Evolutionary conservation across 1,140 invertebrate genomes (phyloP).

Genomic region (Scaptomyza graminum): DNA sequence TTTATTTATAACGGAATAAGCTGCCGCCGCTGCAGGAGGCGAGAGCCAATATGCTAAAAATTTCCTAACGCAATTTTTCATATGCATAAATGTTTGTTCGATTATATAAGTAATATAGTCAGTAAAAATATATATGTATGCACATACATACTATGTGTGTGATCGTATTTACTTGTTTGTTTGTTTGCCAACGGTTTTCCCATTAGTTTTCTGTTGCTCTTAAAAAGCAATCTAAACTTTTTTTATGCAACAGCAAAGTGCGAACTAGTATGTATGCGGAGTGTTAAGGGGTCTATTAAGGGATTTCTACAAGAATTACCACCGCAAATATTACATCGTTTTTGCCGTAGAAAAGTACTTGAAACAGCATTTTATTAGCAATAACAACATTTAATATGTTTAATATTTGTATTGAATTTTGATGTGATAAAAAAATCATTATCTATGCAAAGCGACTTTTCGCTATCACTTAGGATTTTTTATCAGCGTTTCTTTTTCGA

Average conservation of each 20-base stretch:
- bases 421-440: too few species aligned
- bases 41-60: slow-evolving; percentile 45
- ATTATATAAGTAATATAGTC: slow-evolving; percentile 12
- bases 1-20: slow-evolving; percentile 41
- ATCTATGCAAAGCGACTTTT: too few species aligned
- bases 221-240: slow-evolving; percentile 66
- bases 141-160: slow-evolving; percentile 13
- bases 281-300: not conserved
- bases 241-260: slow-evolving; percentile 10
- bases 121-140: slow-evolving; percentile 11
- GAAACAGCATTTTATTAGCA: too few species aligned
- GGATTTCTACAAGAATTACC: not conserved
- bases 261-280: not conserved
- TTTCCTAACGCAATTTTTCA: slow-evolving; percentile 45
- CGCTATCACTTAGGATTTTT: too few species aligned
- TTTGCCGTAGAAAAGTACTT: not conserved
- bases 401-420: too few species aligned
- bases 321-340: too few species aligned
- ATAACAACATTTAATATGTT: too few species aligned
- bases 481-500: too few species aligned
- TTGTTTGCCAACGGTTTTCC: slow-evolving; percentile 16
- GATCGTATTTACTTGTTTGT: slow-evolving; percentile 20
- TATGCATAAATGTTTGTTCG: slow-evolving; percentile 43
- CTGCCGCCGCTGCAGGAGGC: slow-evolving; percentile 26
- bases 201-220: slow-evolving; percentile 14